Conservation (phyloP, 2,113 vertebrate species). For the Brachypteracias leptosomus region DNA sequence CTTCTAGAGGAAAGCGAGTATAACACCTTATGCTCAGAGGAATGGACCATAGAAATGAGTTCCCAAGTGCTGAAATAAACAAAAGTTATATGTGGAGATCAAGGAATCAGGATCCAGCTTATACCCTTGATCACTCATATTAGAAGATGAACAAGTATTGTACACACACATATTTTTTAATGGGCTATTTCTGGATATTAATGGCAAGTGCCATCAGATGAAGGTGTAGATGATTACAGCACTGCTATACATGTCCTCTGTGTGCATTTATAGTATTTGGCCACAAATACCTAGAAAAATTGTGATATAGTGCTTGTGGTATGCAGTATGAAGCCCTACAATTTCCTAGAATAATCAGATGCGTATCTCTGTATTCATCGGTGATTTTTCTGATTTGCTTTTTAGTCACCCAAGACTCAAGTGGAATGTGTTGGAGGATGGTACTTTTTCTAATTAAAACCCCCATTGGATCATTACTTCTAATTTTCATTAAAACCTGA, state of each 20-base stretch:
- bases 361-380: not conserved
- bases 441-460: constrained; percentile 33
- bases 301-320: not conserved
- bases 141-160: not conserved
- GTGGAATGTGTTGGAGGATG: not conserved
- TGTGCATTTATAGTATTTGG: not conserved
- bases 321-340: not conserved
- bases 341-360: not conserved
- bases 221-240: not conserved
- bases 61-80: not conserved
- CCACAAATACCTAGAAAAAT: not conserved
- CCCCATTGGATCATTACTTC: not conserved
- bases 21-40: not conserved
- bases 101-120: not conserved
- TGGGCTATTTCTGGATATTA: not conserved
- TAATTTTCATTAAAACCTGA: constrained; percentile 32
- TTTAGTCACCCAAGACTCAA: not conserved
- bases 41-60: not conserved
- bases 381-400: not conserved
- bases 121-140: not conserved
- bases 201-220: not conserved
- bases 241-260: not conserved
- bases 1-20: not conserved
- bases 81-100: not conserved
- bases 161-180: not conserved